Evolutionary conservation across 1,140 invertebrate species (phyloP), one percentile per base, ranked within the genome.

Genomic region (Ladona fulva): DNA sequence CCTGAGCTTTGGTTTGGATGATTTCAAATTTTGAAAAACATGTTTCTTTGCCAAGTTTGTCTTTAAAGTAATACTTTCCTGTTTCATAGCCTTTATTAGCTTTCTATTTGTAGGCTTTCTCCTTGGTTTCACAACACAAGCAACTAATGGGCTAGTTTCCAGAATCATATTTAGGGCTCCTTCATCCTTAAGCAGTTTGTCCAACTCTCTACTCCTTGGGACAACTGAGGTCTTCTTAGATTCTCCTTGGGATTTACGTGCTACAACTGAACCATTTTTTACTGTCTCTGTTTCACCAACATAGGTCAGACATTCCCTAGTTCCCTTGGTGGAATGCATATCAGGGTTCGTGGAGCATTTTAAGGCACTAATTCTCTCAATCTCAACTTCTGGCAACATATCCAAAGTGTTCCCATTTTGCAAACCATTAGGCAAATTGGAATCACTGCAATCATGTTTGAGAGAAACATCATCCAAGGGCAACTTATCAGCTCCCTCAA

Each of bases 101-200:
- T 78, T 74, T 74, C 44, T 75, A 25, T 44, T 59, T 37, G 22
- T 66, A 42, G 29, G 74, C 22, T 25, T 79, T 16, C 76, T 77
- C 14, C 76, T 37, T 25, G 12, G 12, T 16, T 73, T 77, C n/a
- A 7, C 42, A n/a, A 22, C 66, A 76, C 78, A 76, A 73, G 79
- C 0, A 79, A 24, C 25, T 5, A 78, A 78, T 87, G 77, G 89
- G 89, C 81, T 92, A 0, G 94, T 87, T 24, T 93, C 91, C 81
- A 94, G 93, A 19, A 95, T 85, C 88, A 95, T 92, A 84, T 94
- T 94, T 0, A 94, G 91, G 1, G 93, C 92, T 0, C 94, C 94
- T 83, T 95, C 94, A 83, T 95, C 94, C 84, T 92, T 92, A 78
- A 95, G 85, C 66, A 95, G 83, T 79, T 87, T 89, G 81, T 94